These are phyloP conservation scores for Thinocorus orbignyianus DNA, from an alignment of 2,113 vertebrate genomes.

Conservation along the genomic window DNA sequence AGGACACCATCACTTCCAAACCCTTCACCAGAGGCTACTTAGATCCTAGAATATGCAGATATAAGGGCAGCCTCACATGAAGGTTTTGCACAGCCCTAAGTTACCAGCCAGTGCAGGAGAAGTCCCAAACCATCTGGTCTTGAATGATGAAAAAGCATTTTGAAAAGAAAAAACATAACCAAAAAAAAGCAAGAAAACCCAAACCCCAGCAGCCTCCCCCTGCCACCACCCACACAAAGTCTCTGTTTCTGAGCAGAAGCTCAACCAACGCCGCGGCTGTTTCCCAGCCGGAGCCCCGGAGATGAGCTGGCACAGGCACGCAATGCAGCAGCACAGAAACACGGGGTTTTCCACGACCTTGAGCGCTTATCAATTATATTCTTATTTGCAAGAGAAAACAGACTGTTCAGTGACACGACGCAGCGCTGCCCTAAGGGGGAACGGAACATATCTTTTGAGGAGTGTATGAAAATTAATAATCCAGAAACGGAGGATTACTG, in stretches of 20 bases:
- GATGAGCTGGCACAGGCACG: constrained; percentile 28
- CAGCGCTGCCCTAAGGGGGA: background rate
- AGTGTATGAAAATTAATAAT: background rate
- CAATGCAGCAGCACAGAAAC: constrained; percentile 23
- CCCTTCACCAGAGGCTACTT: background rate
- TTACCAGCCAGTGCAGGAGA: background rate
- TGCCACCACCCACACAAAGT: background rate
- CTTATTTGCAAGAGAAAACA: background rate
- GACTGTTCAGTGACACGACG: accelerated
- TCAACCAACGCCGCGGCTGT: background rate
- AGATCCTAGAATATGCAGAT: background rate
- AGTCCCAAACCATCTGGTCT: background rate
- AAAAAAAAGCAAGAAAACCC: background rate
- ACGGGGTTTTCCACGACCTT: constrained; percentile 5
- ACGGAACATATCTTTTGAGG: accelerated
- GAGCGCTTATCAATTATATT: background rate
- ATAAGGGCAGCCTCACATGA: background rate
- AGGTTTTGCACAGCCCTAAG: background rate
- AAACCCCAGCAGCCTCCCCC: constrained; percentile 1
- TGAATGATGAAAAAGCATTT: background rate
- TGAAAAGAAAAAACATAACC: background rate
- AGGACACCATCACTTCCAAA: background rate
- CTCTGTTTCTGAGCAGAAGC: background rate
- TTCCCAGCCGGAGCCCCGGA: constrained; percentile 13
- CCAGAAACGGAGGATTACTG: background rate